Evolutionary conservation across 1,140 invertebrate genomes (phyloP).

Genomic region (Aphidius ervi): DNA sequence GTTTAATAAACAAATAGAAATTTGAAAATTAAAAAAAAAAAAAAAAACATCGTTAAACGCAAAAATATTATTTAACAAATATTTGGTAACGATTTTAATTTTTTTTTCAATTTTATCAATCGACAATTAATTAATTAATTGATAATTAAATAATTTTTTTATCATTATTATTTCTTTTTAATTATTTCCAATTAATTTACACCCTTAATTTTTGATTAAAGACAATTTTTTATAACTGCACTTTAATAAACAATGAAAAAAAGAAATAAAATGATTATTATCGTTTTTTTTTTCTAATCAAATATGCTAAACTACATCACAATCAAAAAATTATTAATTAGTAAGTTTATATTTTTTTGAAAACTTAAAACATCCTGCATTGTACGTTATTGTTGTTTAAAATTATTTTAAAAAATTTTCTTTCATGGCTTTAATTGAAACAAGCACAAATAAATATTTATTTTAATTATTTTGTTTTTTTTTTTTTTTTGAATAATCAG

Average conservation of each 20-base stretch:
- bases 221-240: conserved; percentile 29
- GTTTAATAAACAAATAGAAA: background rate
- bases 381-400: background rate
- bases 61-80: conserved; percentile 47
- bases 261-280: conserved; percentile 14
- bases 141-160: no score
- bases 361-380: background rate
- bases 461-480: conserved; percentile 34
- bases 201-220: conserved; percentile 34
- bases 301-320: conserved; percentile 36
- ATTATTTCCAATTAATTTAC: conserved; percentile 37
- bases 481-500: conserved; percentile 1
- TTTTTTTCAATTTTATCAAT: conserved; percentile 47
- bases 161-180: conserved; percentile 16
- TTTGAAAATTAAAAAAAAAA: no score
- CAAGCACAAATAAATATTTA: conserved; percentile 45
- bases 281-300: conserved; percentile 10
- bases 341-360: background rate
- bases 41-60: conserved; percentile 39
- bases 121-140: conserved; percentile 19
- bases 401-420: background rate
- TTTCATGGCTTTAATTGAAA: conserved; percentile 25
- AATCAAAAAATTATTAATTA: conserved; percentile 31
- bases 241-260: conserved; percentile 9
- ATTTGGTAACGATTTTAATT: conserved; percentile 40